These are phyloP conservation scores for Proterorhinus semilunaris DNA, from an alignment of 2,113 vertebrate genomes.

Conservation along the genomic window DNA sequence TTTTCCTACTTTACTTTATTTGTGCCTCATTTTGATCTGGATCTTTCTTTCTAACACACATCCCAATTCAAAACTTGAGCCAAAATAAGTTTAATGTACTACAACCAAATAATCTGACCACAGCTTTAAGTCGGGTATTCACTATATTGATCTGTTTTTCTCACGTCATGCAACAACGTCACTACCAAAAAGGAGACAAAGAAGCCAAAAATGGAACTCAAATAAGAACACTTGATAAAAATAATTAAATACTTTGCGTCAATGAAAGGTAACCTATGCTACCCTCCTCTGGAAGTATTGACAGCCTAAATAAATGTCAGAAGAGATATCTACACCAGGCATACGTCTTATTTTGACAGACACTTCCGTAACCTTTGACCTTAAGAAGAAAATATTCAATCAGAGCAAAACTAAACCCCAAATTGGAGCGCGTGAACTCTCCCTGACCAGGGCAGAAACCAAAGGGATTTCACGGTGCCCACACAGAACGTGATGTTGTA, in stretches of 20 bases:
- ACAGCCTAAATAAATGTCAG: constrained; percentile 43
- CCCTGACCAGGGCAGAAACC: constrained; percentile 70
- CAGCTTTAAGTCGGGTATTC: too few species aligned
- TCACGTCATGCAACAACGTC: too few species aligned
- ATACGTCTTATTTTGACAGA: constrained; percentile 73
- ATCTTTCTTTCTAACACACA: too few species aligned
- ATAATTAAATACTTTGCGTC: neutral
- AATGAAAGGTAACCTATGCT: neutral
- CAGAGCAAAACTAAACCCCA: constrained; percentile 51
- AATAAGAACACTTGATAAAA: neutral
- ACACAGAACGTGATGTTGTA: constrained; percentile 65
- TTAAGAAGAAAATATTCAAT: constrained; percentile 48
- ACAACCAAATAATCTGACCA: too few species aligned
- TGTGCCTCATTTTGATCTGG: too few species aligned
- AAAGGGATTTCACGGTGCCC: constrained; percentile 73
- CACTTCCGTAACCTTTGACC: constrained; percentile 62
- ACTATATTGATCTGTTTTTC: too few species aligned
- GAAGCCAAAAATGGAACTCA: neutral
- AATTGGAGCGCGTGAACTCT: constrained; percentile 71
- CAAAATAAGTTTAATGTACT: too few species aligned
- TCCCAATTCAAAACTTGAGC: too few species aligned
- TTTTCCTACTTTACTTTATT: too few species aligned
- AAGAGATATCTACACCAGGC: constrained; percentile 35
- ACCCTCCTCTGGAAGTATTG: neutral
- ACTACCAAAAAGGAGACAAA: neutral